These are phyloP conservation scores for Remorina albescens DNA, from an alignment of 2,797 vertebrate species.

Conservation along the genomic window DNA sequence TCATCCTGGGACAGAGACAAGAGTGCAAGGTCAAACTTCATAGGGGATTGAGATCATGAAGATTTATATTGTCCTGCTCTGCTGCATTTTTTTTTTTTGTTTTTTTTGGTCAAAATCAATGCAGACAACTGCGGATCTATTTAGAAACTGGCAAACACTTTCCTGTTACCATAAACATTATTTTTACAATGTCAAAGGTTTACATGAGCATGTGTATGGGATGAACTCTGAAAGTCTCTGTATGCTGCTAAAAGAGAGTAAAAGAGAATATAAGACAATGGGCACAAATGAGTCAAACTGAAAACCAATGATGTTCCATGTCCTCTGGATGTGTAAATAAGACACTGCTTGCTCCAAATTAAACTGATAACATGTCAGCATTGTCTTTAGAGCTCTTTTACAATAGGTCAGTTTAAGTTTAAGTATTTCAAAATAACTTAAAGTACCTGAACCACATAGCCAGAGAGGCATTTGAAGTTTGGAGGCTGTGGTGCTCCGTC, in stretches of 20 bases:
- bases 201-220: neutral
- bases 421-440: neutral
- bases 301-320: neutral
- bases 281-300: neutral
- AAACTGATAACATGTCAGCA: too few species aligned
- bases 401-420: neutral
- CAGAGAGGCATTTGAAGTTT: conserved; percentile 90
- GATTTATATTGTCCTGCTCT: neutral
- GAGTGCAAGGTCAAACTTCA: conserved; percentile 31
- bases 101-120: too few species aligned
- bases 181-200: neutral
- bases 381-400: too few species aligned
- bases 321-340: neutral
- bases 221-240: too few species aligned
- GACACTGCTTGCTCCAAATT: neutral
- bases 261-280: neutral
- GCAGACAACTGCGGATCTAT: too few species aligned
- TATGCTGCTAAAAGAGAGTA: neutral
- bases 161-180: neutral
- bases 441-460: conserved; percentile 89
- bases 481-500: conserved; percentile 86
- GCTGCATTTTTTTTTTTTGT: neutral
- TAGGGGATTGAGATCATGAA: neutral
- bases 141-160: neutral
- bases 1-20: conserved; percentile 86